These are phyloP conservation scores for Ophiodon elongatus DNA, from an alignment of 2,113 vertebrate species.

Conservation along the genomic window DNA sequence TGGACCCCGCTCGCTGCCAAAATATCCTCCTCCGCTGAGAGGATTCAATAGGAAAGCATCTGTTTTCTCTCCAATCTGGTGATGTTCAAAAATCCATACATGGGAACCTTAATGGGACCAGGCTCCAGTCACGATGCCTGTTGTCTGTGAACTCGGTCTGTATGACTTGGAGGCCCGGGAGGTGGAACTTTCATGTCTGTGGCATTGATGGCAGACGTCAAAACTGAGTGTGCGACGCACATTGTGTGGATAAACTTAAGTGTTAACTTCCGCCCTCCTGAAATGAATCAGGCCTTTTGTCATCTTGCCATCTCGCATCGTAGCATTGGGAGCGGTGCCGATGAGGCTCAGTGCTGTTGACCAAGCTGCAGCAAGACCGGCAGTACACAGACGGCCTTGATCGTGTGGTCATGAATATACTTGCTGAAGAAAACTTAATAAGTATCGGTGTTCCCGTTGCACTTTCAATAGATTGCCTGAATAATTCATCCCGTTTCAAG, in stretches of 20 bases:
- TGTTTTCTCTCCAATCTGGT: constrained; percentile 38
- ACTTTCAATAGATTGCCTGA: background rate
- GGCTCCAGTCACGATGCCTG: constrained; percentile 4
- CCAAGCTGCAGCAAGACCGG: background rate
- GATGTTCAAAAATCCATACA: constrained; percentile 21
- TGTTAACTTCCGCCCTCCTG: background rate
- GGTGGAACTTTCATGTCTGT: constrained; percentile 12
- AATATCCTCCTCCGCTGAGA: constrained; percentile 1
- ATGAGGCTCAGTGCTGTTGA: background rate
- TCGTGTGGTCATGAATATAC: constrained; percentile 3
- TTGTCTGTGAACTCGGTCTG: constrained; percentile 4
- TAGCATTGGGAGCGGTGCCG: background rate
- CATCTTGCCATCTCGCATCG: background rate
- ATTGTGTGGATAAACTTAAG: background rate
- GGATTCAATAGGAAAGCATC: constrained; percentile 18
- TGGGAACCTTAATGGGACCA: constrained; percentile 12
- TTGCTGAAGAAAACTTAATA: background rate
- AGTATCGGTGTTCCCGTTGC: background rate
- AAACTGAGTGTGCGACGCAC: background rate
- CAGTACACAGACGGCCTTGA: background rate
- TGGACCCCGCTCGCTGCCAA: constrained; percentile 13
- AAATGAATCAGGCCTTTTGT: background rate
- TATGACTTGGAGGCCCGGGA: constrained; percentile 1
- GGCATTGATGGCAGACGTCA: background rate
- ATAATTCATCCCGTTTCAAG: constrained; percentile 3